Conservation (phyloP, 2,113 vertebrate species). For the Haliaeetus leucogaster region DNA sequence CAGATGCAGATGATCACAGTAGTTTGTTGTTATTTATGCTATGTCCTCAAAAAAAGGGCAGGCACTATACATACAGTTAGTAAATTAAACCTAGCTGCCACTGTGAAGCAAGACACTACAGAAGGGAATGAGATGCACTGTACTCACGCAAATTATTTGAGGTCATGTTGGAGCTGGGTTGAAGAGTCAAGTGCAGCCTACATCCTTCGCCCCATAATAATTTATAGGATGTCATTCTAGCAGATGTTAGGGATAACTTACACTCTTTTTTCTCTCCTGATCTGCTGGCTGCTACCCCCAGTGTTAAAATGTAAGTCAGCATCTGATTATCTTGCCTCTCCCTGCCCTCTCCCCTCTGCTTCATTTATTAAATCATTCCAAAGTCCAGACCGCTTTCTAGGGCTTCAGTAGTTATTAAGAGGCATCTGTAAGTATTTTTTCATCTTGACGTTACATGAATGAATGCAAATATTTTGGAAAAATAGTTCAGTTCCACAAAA, state of each 20-base stretch:
- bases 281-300: background rate
- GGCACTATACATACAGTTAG: background rate
- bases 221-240: background rate
- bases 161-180: background rate
- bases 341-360: background rate
- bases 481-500: background rate
- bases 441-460: background rate
- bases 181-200: background rate
- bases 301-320: background rate
- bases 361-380: background rate
- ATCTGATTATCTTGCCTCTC: background rate
- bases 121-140: background rate
- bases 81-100: background rate
- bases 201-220: background rate
- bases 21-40: background rate
- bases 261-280: background rate
- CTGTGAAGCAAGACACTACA: background rate
- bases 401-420: background rate
- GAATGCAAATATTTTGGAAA: background rate
- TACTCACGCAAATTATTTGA: background rate
- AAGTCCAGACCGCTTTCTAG: background rate
- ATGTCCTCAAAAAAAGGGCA: background rate
- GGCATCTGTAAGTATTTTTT: background rate
- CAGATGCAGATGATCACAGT: background rate
- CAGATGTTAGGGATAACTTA: background rate